These are phyloP conservation scores for Myathropa florea DNA, from an alignment of 2,888 invertebrate genomes.

Conservation along the genomic window DNA sequence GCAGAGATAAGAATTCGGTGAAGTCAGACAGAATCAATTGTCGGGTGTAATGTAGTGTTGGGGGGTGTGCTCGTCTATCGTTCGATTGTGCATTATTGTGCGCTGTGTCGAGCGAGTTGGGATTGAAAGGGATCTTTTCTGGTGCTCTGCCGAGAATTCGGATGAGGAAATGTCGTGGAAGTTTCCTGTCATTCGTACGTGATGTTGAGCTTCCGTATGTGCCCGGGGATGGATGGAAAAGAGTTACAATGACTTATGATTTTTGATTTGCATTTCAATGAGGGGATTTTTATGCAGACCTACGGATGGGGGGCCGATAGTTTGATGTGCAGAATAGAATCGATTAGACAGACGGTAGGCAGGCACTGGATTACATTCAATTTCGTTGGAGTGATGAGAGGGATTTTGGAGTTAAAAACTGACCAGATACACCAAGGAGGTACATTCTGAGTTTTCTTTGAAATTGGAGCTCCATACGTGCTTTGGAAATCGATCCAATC, in stretches of 20 bases:
- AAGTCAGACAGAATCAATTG: conserved; percentile 56
- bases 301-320: neutral
- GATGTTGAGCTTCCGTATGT: conserved; percentile 15
- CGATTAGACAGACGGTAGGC: neutral
- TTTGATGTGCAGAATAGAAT: neutral
- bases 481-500: neutral
- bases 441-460: no score
- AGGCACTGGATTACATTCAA: neutral
- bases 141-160: conserved; percentile 25
- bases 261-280: conserved; percentile 15
- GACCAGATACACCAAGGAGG: no score
- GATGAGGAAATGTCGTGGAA: conserved; percentile 42
- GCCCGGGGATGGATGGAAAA: neutral
- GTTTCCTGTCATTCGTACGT: conserved; percentile 52
- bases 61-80: conserved; percentile 14
- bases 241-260: neutral
- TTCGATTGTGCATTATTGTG: conserved; percentile 52
- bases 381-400: neutral
- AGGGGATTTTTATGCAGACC: neutral
- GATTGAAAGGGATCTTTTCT: neutral
- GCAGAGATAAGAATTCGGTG: conserved; percentile 41
- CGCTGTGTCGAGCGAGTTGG: neutral
- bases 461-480: neutral
- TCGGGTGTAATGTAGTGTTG: conserved; percentile 43
- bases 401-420: neutral